Conservation (phyloP, 2,797 vertebrate species). For the Pangasius djambal region DNA sequence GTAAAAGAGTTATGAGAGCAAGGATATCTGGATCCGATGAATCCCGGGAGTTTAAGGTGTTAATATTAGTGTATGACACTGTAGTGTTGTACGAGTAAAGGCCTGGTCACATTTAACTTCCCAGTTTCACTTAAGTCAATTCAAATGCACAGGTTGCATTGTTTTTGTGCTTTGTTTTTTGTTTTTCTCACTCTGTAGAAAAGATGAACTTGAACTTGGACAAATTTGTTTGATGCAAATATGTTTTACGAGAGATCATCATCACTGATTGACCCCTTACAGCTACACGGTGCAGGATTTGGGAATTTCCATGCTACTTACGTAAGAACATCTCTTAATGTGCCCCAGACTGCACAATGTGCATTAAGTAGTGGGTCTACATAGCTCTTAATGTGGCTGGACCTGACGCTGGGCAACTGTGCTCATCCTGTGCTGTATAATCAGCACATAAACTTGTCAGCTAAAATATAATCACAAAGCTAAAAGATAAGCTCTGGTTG, state of each 20-base stretch:
- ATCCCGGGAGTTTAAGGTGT: neutral
- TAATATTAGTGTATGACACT: neutral
- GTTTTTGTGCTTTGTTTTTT: neutral
- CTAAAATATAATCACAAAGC: neutral
- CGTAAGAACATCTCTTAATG: neutral
- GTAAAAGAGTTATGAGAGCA: neutral
- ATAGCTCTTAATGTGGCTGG: neutral
- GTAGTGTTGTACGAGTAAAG: neutral
- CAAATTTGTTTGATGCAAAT: slow-evolving; percentile 28
- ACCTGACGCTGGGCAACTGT: neutral
- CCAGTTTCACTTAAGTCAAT: slow-evolving; percentile 13
- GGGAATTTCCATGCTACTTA: neutral
- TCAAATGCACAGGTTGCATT: neutral
- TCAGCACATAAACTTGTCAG: neutral
- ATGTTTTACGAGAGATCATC: neutral
- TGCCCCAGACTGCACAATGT: neutral
- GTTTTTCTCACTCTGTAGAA: neutral
- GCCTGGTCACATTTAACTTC: neutral
- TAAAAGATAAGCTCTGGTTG: neutral
- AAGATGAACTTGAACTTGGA: neutral
- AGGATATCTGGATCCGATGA: neutral
- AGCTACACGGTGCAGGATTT: neutral
- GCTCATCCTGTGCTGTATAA: neutral
- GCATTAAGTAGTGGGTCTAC: neutral
- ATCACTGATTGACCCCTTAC: neutral